These are phyloP conservation scores for Schizotus pectinicornis DNA, from an alignment of 2,888 invertebrate genomes.

Conservation along the genomic window DNA sequence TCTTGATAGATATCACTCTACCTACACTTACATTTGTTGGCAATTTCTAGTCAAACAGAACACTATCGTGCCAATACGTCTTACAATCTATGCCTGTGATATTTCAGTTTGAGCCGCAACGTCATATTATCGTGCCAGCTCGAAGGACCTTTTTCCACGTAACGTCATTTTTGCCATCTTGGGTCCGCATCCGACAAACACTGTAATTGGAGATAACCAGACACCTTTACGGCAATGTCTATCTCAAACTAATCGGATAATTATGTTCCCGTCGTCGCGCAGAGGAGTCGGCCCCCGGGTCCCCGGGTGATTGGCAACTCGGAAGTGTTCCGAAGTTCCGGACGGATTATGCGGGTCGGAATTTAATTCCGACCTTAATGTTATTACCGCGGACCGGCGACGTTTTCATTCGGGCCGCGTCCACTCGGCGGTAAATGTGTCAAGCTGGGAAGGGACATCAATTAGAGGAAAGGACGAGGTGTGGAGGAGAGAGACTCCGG, in stretches of 20 bases:
- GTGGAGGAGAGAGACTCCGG: conserved; percentile 8
- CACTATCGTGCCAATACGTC: no score
- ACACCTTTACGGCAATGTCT: conserved; percentile 12
- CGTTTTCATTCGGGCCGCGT: conserved; percentile 29
- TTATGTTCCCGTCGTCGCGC: conserved; percentile 25
- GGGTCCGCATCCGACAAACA: no score
- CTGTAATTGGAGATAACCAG: conserved; percentile 23
- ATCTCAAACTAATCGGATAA: conserved; percentile 29
- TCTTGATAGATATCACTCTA: no score
- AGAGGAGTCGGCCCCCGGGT: conserved; percentile 4
- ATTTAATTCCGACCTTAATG: conserved; percentile 36
- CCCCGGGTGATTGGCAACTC: conserved; percentile 33
- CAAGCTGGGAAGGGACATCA: conserved; percentile 22
- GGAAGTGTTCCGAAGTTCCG: conserved; percentile 35
- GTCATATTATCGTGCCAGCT: no score
- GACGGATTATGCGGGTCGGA: conserved; percentile 33
- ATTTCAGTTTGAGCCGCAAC: no score
- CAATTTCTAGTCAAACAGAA: no score
- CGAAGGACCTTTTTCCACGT: no score
- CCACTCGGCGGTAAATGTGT: conserved; percentile 35
- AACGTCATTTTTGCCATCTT: no score
- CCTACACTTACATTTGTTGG: no score
- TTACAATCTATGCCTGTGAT: no score
- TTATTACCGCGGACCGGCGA: conserved; percentile 32
- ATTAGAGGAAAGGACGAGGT: conserved; percentile 23